Base-by-base conservation (phyloP, 2,888 invertebrate species). In the Sarcophaga rosellei region DNA sequence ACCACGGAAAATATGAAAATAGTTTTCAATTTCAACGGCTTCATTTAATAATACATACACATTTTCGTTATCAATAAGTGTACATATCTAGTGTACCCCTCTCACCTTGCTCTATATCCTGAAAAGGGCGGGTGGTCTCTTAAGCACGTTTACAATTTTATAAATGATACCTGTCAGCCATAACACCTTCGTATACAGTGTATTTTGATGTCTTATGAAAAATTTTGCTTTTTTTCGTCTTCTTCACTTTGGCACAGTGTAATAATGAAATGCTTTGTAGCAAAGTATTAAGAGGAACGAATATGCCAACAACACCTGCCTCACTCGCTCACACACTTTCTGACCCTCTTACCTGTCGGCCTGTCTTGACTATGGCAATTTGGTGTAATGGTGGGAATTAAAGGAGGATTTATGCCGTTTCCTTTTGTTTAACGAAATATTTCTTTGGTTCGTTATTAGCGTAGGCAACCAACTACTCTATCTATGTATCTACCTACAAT, bases 111-210 rank as follows among this genome's bases (percentile, higher is more conserved):
- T 61, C 53, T 21, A 66, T 65, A 66, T 35, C 47, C 21, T 53
- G 17, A 53, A 20, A 47, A 63, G 10, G 61, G 47, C 76, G 59
- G 70, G 12, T 76, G 70, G 72, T 72, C 59, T 35, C 59, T 66
- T 59, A 45, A 77, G 70, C 45, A 59, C n/a, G 59, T 65, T 66
- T 53, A 53, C 72, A 77, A 66, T 82, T 35, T 35, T 77, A 77
- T 82, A 77, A 82, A 82, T 77, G 82, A 77, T 77, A 66, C 82
- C 82, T 77, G 82, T 77, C 82, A 82, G 76, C 63, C 8, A 59
- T 65, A 82, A 82, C 82, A 82, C 72, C 76, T 82, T 77, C 35
- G 45, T 82, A 35, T 47, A 82, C 53, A 12, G 65, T 59, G 59
- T 63, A 76, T 72, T 82, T 81, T 72, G 65, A 76, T 35, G n/a